Percentiles rank a stretch among this genome's conserved stretches.
These are phyloP conservation scores for Merluccius polli DNA, from an alignment of 2,797 vertebrate genomes.

Conservation along the genomic window DNA sequence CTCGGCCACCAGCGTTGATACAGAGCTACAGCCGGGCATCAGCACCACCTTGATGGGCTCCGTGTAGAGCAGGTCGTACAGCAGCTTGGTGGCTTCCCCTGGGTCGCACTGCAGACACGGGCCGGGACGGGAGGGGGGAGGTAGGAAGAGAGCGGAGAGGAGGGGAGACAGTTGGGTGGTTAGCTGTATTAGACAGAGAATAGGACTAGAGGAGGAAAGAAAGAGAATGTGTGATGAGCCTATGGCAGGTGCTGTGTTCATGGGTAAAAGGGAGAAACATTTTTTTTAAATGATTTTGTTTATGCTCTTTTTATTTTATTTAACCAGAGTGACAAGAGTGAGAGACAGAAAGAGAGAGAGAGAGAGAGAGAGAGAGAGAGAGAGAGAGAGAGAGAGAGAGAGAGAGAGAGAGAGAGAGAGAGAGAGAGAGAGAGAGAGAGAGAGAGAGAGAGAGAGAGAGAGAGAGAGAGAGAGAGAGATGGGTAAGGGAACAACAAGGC, in stretches of 20 bases:
- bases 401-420: neutral
- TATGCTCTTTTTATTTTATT: neutral
- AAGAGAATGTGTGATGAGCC: too few species aligned
- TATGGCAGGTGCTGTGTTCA: too few species aligned
- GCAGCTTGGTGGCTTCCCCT: slow-evolving; percentile 83
- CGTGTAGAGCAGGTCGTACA: slow-evolving; percentile 86
- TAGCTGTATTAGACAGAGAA: neutral
- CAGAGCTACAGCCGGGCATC: slow-evolving; percentile 87
- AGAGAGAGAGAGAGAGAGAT: neutral
- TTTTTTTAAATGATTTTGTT: neutral
- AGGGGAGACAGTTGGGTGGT: neutral
- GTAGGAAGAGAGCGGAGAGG: neutral
- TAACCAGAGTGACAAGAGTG: neutral
- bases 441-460: neutral
- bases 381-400: neutral
- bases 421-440: neutral
- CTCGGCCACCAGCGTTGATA: slow-evolving; percentile 86
- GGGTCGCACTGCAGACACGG: slow-evolving; percentile 68
- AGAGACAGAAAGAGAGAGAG: neutral
- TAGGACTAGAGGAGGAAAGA: neutral
- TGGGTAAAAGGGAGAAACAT: too few species aligned
- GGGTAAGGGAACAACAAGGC: neutral
- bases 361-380: neutral
- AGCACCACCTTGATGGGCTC: slow-evolving; percentile 89
- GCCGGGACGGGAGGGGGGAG: neutral